Base-by-base conservation (phyloP, 2,113 vertebrate species). In the Phoenicopterus ruber region DNA sequence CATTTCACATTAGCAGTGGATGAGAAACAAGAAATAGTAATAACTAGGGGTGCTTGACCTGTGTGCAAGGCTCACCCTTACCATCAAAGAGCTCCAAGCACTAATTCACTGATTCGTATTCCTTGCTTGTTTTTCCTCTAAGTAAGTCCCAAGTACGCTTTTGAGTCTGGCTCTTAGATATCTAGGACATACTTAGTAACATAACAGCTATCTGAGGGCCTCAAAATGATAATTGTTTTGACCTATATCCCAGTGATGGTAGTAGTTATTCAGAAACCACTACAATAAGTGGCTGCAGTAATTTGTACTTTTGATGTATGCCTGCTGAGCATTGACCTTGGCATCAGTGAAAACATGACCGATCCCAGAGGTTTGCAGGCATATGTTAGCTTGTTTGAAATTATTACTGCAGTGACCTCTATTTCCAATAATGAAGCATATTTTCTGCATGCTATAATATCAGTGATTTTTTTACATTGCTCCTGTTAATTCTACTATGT, bases 221-320 rank as follows among this genome's bases (percentile, higher is more conserved):
- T 93, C 57, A 63, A 55, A 93, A 90, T 79, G 25, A 50, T 87
- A 91, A 93, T 82, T 87, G 22, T 59, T 94, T 91, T 85, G 70
- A 90, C 90, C 82, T 78, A 29, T 82, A 80, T 44, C 55, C 47
- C 65, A 24, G 25, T 71, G 54, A 73, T 47, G 13, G 49, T 71
- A 67, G 54, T 9, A 85, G 57, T 63, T 92, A 44, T 63, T 67
- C 57, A 71, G 95, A 95, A 91, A 82, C 47, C 32, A 71, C 61
- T 82, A 25, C 31, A 91, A 6, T 77, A 87, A 94, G 69, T n/a
- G 52, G 25, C 42, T 90, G 47, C 42, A 85, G 47, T 63, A 94
- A 88, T 96, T 93, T 91, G 57, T 79, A 59, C 32, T 85, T 91
- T 90, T 59, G 72, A 66, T 54, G 50, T 71, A 42, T 46, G 32